phyloP scores from a whole-genome alignment of 2,797 vertebrate species.

The Hydrophis major region DNA sequence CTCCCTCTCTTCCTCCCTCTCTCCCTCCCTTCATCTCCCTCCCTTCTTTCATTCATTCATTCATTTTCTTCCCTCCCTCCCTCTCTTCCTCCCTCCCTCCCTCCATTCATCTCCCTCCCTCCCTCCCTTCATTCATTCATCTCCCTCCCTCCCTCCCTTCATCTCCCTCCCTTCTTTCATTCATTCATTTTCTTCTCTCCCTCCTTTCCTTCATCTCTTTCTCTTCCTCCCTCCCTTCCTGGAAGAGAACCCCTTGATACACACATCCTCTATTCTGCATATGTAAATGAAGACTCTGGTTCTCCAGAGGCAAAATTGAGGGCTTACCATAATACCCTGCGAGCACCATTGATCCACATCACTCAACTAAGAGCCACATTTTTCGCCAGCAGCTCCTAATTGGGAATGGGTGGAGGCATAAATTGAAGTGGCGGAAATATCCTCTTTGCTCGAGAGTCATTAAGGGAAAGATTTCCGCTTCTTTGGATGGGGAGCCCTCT shows the following conservation, averaged over 20 bases:
- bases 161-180: not conserved
- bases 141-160: too few species aligned
- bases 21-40: too few species aligned
- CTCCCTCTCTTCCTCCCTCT: too few species aligned
- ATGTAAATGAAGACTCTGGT: conserved; percentile 53
- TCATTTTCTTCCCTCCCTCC: too few species aligned
- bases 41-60: too few species aligned
- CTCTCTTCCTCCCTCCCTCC: too few species aligned
- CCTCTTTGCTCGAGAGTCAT: conserved; percentile 38
- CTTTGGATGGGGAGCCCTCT: conserved; percentile 43
- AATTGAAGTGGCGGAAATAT: conserved; percentile 40
- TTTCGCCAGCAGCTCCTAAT: conserved; percentile 57
- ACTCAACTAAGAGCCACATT: conserved; percentile 46
- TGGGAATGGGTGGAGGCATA: conserved; percentile 41
- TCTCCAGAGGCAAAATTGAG: conserved; percentile 48
- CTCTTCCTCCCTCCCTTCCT: not conserved
- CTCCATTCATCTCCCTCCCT: too few species aligned
- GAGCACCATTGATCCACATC: conserved; percentile 40
- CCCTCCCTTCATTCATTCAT: too few species aligned
- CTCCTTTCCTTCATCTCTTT: not conserved
- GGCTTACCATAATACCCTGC: conserved; percentile 45
- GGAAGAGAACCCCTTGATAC: not conserved
- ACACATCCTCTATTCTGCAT: conserved; percentile 34
- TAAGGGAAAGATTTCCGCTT: conserved; percentile 48
- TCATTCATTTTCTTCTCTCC: not conserved